phyloP scores from a whole-genome alignment of 2,797 vertebrate species.

The Vespertilio murinus region DNA sequence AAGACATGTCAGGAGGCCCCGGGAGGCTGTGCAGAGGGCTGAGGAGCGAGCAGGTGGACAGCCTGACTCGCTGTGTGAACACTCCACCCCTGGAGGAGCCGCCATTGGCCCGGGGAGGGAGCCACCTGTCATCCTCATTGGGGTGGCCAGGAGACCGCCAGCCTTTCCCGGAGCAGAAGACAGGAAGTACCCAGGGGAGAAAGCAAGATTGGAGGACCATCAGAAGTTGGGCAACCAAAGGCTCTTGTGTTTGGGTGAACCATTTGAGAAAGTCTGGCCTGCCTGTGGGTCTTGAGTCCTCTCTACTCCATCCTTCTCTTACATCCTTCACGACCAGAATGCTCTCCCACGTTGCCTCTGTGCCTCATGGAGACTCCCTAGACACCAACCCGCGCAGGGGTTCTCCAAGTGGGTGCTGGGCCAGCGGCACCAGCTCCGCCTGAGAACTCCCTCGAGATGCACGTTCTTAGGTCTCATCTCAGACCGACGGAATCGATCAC shows the following conservation, averaged over 20 bases:
- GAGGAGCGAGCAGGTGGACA: rapidly evolving
- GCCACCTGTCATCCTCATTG: not conserved
- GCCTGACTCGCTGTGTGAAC: not conserved
- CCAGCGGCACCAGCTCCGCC: not conserved
- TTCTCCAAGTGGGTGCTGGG: not conserved
- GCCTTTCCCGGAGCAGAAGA: not conserved
- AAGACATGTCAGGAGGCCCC: not conserved
- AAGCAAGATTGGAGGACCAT: not conserved
- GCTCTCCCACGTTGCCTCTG: not conserved
- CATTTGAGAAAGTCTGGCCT: not conserved
- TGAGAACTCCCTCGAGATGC: not conserved
- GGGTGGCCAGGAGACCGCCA: not conserved
- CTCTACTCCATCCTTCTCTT: not conserved
- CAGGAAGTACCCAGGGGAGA: not conserved
- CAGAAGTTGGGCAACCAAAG: not conserved
- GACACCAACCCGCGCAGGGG: not conserved
- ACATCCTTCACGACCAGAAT: not conserved
- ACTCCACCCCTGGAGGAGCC: not conserved
- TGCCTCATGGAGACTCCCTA: not conserved
- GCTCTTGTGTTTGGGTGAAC: not conserved
- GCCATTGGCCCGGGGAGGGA: not conserved
- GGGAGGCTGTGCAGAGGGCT: not conserved
- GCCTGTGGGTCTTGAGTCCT: not conserved
- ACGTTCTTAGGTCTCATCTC: not conserved
- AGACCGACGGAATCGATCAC: not conserved